These are phyloP conservation scores for Chrysemys picta DNA, from an alignment of 2,113 vertebrate genomes.

Conservation along the genomic window DNA sequence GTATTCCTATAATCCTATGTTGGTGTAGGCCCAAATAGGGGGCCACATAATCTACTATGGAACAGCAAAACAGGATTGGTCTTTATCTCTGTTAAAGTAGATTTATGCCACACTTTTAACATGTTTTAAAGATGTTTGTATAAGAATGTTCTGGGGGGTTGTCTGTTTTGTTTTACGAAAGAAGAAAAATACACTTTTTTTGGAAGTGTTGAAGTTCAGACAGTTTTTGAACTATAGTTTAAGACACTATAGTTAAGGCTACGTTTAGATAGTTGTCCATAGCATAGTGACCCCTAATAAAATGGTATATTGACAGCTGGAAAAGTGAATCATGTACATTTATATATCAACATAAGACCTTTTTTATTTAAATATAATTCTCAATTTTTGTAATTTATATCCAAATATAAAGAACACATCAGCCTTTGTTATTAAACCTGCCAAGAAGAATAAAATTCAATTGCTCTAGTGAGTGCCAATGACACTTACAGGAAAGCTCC, in stretches of 20 bases:
- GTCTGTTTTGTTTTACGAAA: not conserved
- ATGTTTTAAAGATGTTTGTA: not conserved
- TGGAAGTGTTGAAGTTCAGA: not conserved
- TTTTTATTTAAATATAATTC: slow-evolving; percentile 4
- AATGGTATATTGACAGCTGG: not conserved
- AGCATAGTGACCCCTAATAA: not conserved
- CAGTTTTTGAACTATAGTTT: not conserved
- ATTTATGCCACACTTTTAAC: not conserved
- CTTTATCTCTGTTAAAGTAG: not conserved
- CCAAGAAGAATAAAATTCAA: not conserved
- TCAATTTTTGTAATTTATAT: not conserved
- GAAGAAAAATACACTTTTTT: not conserved
- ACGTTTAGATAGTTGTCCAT: not conserved
- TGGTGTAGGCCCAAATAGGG: not conserved
- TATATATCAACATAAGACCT: not conserved
- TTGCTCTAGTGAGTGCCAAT: not conserved
- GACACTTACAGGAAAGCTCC: not conserved
- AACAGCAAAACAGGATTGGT: not conserved
- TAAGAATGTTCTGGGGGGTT: not conserved
- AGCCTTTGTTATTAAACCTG: not conserved
- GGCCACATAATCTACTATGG: not conserved
- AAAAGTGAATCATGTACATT: not conserved
- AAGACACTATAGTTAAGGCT: not conserved
- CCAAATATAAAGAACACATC: not conserved
- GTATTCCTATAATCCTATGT: not conserved